Evolutionary conservation across 1,140 invertebrate genomes (phyloP).

Genomic region (Trigoniulus corallinus): DNA sequence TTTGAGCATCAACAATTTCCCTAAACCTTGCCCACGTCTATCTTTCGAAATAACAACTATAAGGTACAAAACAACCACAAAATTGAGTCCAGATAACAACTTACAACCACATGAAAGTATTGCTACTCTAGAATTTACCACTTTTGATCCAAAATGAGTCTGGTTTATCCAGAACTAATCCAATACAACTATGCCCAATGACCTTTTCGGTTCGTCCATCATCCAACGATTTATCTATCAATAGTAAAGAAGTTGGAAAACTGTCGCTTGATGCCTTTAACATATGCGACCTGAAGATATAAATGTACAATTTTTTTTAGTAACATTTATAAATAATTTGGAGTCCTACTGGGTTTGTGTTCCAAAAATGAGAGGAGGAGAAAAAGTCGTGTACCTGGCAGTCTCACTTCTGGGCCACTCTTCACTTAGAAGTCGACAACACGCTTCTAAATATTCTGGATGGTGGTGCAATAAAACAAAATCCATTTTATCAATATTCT

Average conservation of each 20-base stretch:
- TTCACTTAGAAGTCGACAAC: not conserved
- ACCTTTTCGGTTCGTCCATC: slow-evolving; percentile 25
- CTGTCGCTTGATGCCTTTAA: slow-evolving; percentile 45
- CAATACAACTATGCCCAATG: slow-evolving; percentile 56
- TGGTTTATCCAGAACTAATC: slow-evolving; percentile 40
- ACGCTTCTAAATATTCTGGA: not conserved
- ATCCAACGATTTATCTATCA: slow-evolving; percentile 31
- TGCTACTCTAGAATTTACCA: slow-evolving; percentile 19
- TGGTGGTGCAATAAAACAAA: not conserved
- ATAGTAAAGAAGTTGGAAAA: slow-evolving; percentile 49
- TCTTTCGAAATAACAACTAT: slow-evolving; percentile 48
- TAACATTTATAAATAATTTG: too few species aligned
- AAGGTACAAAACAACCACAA: not conserved
- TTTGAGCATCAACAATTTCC: slow-evolving; percentile 46
- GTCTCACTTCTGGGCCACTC: not conserved
- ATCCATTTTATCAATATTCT: not conserved
- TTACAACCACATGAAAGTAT: too few species aligned
- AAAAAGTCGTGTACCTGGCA: not conserved
- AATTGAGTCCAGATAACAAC: too few species aligned
- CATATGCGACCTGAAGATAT: too few species aligned
- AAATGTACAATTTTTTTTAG: too few species aligned
- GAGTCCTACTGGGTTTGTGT: too few species aligned
- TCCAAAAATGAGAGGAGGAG: not conserved
- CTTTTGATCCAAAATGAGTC: slow-evolving; percentile 55
- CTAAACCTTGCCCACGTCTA: slow-evolving; percentile 49